Base-by-base conservation (phyloP, 1,140 invertebrate genomes). In the Trialeurodes vaporariorum region DNA sequence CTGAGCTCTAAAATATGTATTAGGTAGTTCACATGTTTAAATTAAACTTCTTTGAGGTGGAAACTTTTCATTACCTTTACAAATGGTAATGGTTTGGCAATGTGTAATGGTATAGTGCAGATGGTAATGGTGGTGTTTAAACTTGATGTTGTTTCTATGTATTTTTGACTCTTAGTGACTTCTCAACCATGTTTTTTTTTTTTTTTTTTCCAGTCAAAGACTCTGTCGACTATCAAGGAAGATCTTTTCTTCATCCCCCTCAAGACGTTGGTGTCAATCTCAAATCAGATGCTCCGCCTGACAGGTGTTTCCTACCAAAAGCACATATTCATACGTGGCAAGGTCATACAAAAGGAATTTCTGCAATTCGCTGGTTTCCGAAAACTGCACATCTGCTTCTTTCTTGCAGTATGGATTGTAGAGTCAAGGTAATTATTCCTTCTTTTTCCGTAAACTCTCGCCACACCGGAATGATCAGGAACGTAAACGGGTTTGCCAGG, bases 281-380 rank as follows among this genome's bases (percentile, higher is more conserved):
- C 11, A 87, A 88, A 59, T 90, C 91, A n/a, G 93, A 95, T 70
- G 85, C 88, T 17, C 91, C 93, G 25, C 97, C 97, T 0, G 91
- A 94, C 63, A 92, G 92, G 76, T 99, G 98, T 79, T 99, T 98
- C 78, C 82, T 99, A 68, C 98, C 98, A 25, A 99, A 99, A 82
- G 87, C 93, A 59, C 91, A 95, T 71, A 91, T 99, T 68, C 93
- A 97, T 78, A 96, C 93, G 0, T 99, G 96, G 93, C 86, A 90
- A 71, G 97, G 96, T 0, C 98, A 99, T 80, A 93, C 90, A 0
- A 98, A 99, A 78, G 95, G 95, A n/a, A 88, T 99, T 72, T 89
- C 95, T 1, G 91, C 93, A 2, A 95, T 98, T 66, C 84, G 92
- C 69, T 98, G 94, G 93, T 97, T 98, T 75, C 98, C 98, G 9